Evolutionary conservation across 2,888 invertebrate genomes (phyloP), one percentile per base, ranked within the genome.

Genomic region (Theretra japonica): DNA sequence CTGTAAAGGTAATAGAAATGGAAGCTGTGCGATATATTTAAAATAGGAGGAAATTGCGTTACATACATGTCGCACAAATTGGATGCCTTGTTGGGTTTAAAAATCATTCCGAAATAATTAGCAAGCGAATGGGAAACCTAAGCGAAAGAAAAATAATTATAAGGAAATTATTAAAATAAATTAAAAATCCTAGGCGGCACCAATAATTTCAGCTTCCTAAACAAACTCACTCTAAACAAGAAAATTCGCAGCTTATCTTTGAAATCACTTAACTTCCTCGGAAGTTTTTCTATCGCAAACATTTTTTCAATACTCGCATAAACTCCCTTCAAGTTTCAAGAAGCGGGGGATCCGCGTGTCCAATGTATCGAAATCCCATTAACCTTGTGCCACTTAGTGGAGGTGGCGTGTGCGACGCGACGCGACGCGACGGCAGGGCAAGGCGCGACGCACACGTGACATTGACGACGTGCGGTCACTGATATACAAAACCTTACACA

Each of bases 391-490:
- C 58, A 58, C 70, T 71, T 59, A 62, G 71, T 59, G 70, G 70
- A 25, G 57, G 70, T 41, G 41, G 70, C 58, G 69, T 69, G 65
- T 65, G 65, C 41, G 21, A 8, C 11, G 62, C 23, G 77, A 78
- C 74, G 77, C 75, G 78, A 76, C 79, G 79, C 78, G 77, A 76
- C 80, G 81, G 85, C 85, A 85, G 85, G 85, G 85, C 82, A 84
- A 81, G 81, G 80, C 80, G 73, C 75, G 74, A 76, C 70, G 74
- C 72, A 79, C 75, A 75, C 79, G 48, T 65, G 82, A 81, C 86
- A 84, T 82, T 85, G 83, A 82, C 78, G 75, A 72, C 60, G 85
- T 83, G 81, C 85, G 86, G 85, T 82, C 82, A 79, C 77, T 70
- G 75, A 77, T 77, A 80, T 75, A 81, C 80, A 81, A 83, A 84